Evolutionary conservation across 2,113 vertebrate species (phyloP).

Genomic region (Lophura nycthemera): DNA sequence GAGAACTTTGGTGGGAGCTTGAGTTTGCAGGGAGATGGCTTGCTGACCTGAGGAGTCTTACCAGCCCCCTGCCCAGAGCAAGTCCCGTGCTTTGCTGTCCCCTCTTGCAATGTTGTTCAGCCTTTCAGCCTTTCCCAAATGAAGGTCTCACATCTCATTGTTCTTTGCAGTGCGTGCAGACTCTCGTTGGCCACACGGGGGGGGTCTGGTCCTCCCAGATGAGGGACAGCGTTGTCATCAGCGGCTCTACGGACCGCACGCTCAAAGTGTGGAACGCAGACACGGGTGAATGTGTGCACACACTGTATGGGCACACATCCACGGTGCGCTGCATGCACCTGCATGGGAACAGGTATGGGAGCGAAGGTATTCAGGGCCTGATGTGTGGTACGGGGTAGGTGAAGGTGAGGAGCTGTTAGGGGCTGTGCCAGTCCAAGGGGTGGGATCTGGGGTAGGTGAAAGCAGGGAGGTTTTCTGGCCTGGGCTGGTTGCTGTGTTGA

Average conservation of each 20-base stretch:
- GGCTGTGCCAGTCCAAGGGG: no score
- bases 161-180: constrained; percentile 68
- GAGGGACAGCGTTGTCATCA: constrained; percentile 71
- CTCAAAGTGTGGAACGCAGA: constrained; percentile 74
- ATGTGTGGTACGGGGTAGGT: background rate
- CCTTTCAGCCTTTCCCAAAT: background rate
- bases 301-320: constrained; percentile 68
- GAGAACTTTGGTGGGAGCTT: background rate
- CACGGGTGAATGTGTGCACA: constrained; percentile 71
- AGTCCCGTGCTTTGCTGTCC: rapidly evolving
- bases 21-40: background rate
- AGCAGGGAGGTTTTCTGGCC: background rate
- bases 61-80: rapidly evolving
- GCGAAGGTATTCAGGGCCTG: rapidly evolving
- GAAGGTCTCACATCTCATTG: rapidly evolving
- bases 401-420: no score
- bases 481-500: background rate
- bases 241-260: constrained; percentile 70
- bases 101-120: background rate
- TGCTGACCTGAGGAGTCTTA: background rate
- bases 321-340: constrained; percentile 77
- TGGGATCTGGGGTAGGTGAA: background rate
- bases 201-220: constrained; percentile 77
- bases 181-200: constrained; percentile 71
- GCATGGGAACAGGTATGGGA: constrained; percentile 53